Evolutionary conservation across 2,888 invertebrate species (phyloP), one percentile per base, ranked within the genome.

Genomic region (Leptothorax acervorum): DNA sequence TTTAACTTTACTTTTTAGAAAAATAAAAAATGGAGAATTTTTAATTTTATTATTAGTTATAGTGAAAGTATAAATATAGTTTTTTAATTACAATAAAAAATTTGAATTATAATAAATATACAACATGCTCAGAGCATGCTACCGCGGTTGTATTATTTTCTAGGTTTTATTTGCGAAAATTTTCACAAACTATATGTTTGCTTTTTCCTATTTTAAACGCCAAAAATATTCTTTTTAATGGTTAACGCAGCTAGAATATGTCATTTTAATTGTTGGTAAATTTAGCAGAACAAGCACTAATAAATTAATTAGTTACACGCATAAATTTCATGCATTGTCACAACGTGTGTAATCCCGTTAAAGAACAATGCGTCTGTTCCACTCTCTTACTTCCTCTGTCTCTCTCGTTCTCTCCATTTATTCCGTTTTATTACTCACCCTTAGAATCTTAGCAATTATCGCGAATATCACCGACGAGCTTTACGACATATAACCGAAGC

Each of bases 391-490:
- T 28, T 18, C 8, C 4, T 48, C 8, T 15, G 4, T 42, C 9
- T 39, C 8, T 63, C 55, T 65, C 60, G n/a, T 5, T 51, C 70
- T 70, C 55, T 65, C 57, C 31, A 1, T 55, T 18, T 42, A 35
- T 63, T 60, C 15, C n/a, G 60, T 81, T 81, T 71, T 81, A 81
- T 81, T 81, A n/a, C 51, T 39, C 48, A 39, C 48, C 71, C 35
- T 60, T 81, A 81, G 71, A 81, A 81, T 81, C 48, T 81, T 28
- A 18, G 79, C 71, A 81, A 81, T 81, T 81, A 81, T 81, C 60
- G 51, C 71, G 39, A 62, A 79, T 70, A 70, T 48, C 79, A 79
- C 35, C 82, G 42, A 28, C 55, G 82, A 82, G 82, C 53, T 82
- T 82, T 82, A 68, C 65, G 83, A 62, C 79, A 12, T 48, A 84